Evolutionary conservation across 2,113 vertebrate species (phyloP), one percentile per base, ranked within the genome.

Genomic region (Chloropsis cyanopogon): DNA sequence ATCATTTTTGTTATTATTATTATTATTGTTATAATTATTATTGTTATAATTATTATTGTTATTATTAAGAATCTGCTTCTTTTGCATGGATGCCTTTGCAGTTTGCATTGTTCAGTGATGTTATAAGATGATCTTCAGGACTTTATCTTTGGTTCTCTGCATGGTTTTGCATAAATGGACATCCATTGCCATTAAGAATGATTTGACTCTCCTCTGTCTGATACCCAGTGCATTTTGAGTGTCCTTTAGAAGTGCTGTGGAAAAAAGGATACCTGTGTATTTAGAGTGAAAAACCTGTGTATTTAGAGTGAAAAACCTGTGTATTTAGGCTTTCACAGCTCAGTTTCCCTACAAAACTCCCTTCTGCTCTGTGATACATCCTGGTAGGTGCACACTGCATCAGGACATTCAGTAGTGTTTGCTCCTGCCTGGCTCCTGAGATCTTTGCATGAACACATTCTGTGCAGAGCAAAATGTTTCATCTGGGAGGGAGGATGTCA

Each of bases 401-500:
- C 21, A 33, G 75, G 64, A 80, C 4, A 11, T 59, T 88, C 29
- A 1, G 33, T 4, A 18, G 42, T 4, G 23, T 73, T 82, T 1
- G 1, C 33, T 78, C 17, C 76, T 90, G 71, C 83, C 23, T 88
- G 21, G 4, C 52, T 66, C 33, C 82, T 42, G 71, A 88, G 82
- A 44, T 90, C 63, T 80, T 63, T 12, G 5, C 46, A 5, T 21
- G 42, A 85, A 25, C 39, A n/a, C 33, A 4, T 29, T 23, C 59
- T 70, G 59, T 44, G 52, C 2, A 1, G 50, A 80, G 61, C 33
- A 69, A 4, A 94, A 73, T 37, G 68, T 47, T 91, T 77, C 56
- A 2, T 80, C 92, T 90, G 72, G 76, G 90, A 86, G 71, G 85
- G 79, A 80, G 24, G 41, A 92, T 79, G 93, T 95, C 96, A 90